A percentile compares a stretch with the other conserved stretches of the same genome.
These are phyloP conservation scores for Myotis brandtii DNA, from an alignment of 2,113 vertebrate species.

Conservation along the genomic window DNA sequence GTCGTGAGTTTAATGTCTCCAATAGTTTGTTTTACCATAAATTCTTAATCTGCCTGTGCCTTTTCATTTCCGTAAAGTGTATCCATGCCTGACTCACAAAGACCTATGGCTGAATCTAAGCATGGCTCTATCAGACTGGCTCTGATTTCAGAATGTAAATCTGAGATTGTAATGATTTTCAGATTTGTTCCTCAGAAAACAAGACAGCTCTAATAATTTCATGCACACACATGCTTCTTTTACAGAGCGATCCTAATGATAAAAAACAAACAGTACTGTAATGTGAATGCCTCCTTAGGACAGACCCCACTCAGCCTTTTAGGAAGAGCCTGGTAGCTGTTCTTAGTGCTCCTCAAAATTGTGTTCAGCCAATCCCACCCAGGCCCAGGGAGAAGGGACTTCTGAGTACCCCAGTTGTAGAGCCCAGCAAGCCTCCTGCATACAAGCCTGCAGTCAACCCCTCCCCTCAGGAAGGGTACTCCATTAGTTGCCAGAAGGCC, in stretches of 20 bases:
- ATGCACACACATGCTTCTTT: not conserved
- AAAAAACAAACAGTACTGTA: not conserved
- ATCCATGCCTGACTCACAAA: not conserved
- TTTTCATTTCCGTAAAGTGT: not conserved
- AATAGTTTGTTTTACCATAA: conserved; percentile 25
- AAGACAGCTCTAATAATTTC: not conserved
- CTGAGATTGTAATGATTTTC: not conserved
- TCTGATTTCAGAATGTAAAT: conserved; percentile 52
- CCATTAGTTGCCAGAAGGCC: not conserved
- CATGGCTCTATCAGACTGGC: not conserved
- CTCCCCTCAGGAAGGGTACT: not conserved
- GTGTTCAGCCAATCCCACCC: not conserved
- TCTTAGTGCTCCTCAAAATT: not conserved
- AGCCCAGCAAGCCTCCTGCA: not conserved
- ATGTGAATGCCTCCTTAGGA: not conserved
- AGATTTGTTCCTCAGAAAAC: conserved; percentile 23
- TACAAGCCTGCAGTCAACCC: not conserved
- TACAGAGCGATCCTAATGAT: not conserved
- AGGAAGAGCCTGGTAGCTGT: not conserved
- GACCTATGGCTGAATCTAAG: not conserved
- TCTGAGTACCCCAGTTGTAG: not conserved
- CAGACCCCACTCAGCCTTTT: not conserved
- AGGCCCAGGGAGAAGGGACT: not conserved
- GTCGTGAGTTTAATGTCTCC: not conserved
- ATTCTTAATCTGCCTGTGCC: conserved; percentile 2